Percentiles rank a stretch among this genome's conserved stretches.
phyloP scores from a whole-genome alignment of 2,797 vertebrate genomes.

The Gymnothorax reevesii region DNA sequence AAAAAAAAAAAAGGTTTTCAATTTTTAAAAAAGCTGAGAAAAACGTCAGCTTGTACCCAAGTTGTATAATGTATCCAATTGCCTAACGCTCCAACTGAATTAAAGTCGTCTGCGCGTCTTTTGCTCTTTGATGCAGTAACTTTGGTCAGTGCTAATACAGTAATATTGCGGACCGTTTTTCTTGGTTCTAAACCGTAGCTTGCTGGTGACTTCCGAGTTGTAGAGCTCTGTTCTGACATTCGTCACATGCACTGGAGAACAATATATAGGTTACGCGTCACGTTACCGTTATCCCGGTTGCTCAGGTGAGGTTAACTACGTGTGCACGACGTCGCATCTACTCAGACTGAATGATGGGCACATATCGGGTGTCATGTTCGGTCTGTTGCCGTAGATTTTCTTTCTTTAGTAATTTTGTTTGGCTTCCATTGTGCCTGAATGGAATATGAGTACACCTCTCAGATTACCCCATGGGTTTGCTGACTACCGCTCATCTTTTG shows the following conservation, averaged over 20 bases:
- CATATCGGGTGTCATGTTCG: constrained; percentile 59
- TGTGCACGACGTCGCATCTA: constrained; percentile 36
- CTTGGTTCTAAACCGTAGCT: constrained; percentile 29
- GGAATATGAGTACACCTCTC: constrained; percentile 42
- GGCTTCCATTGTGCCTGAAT: constrained; percentile 39
- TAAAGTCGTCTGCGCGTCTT: background rate
- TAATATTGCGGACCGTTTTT: background rate
- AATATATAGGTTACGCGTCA: constrained; percentile 55
- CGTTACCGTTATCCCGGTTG: constrained; percentile 47
- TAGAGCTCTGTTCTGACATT: constrained; percentile 20
- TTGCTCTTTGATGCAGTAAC: background rate
- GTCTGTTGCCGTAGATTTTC: constrained; percentile 42
- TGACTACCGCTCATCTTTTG: constrained; percentile 31
- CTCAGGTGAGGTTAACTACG: constrained; percentile 48
- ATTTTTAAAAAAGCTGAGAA: background rate
- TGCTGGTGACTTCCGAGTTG: constrained; percentile 16
- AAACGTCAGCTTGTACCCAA: background rate
- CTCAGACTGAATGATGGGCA: constrained; percentile 53
- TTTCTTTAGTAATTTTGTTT: constrained; percentile 54
- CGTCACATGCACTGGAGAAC: constrained; percentile 26
- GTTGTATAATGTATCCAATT: background rate
- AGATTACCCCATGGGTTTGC: constrained; percentile 31
- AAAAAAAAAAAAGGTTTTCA: no score
- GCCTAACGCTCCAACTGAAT: background rate
- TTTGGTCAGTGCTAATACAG: constrained; percentile 8